Base-by-base conservation (phyloP, 1,140 invertebrate genomes). In the Calephelis nemesis region DNA sequence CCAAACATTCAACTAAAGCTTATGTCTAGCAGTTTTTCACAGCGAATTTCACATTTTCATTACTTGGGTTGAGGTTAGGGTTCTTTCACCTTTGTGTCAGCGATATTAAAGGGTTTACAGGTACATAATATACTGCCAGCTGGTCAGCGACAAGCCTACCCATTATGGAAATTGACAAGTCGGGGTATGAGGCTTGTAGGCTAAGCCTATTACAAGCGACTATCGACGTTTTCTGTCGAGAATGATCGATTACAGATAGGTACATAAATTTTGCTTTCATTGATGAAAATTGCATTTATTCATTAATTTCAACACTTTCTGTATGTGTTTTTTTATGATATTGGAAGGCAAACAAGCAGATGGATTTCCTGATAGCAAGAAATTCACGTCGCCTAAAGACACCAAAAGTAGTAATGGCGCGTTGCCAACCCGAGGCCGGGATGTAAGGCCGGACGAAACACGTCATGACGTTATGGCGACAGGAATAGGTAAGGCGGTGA, bases 151-250 rank as follows among this genome's bases (percentile, higher is more conserved):
- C 69, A 60, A 63, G 49, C 60, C 67, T 63, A 58, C 81, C 79
- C 82, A 85, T 87, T 87, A 87, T 86, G 80, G 75, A 87, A 85
- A 87, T 85, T 85, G 83, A 78, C 85, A 81, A 75, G 78, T 74
- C 62, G 45, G 73, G 76, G 60, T 71, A 63, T 65, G 19, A 66
- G 42, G 15, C 52, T 68, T 47, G 66, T 72, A 73, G 54, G 74
- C 62, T 70, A 72, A 60, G 50, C 60, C 63, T 58, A 58, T 39
- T 58, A 58, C 15, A 10, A 12, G 13, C 50, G 9, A 30, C 50
- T 52, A 30, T 54, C 50, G 50, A 54, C 19, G 13, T 52, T 52
- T 52, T 15, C 50, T 15, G 19, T 19, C 50, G 15, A 7, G 15
- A 52, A 15, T 52, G 50, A 52, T 52, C 50, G 50, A 52, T 52